These are phyloP conservation scores for Nasonia giraulti DNA, from an alignment of 1,140 invertebrate species.

Conservation along the genomic window DNA sequence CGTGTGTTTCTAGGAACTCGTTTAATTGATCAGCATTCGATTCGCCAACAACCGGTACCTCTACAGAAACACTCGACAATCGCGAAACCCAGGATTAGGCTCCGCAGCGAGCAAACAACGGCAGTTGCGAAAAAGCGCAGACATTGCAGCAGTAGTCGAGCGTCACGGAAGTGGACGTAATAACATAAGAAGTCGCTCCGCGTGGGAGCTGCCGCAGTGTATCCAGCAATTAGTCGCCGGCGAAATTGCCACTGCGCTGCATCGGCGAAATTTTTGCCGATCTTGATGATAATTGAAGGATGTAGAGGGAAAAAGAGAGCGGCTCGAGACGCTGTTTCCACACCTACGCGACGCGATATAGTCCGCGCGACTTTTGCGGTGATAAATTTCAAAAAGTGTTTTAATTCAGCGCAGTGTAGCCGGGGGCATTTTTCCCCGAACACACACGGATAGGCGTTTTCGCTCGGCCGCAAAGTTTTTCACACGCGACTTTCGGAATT, in stretches of 20 bases:
- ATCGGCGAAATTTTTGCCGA: constrained; percentile 24
- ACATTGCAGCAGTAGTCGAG: background rate
- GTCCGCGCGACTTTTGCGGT: background rate
- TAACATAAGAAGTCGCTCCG: background rate
- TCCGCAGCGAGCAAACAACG: background rate
- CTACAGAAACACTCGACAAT: background rate
- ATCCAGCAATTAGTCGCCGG: background rate
- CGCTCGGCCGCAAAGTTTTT: background rate
- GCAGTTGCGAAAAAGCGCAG: background rate
- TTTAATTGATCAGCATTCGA: too few species aligned
- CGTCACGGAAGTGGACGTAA: constrained; percentile 11
- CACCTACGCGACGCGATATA: background rate
- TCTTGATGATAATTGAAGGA: constrained; percentile 23
- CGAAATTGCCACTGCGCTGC: background rate
- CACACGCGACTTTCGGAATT: background rate
- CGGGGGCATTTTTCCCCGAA: background rate
- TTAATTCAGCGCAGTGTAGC: background rate
- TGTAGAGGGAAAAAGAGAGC: background rate
- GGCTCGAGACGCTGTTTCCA: background rate
- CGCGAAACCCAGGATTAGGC: background rate
- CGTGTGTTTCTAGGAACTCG: too few species aligned
- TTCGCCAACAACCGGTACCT: too few species aligned
- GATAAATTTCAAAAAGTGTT: background rate
- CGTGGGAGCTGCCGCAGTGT: background rate
- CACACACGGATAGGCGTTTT: background rate